These are phyloP conservation scores for Donacobius atricapilla DNA, from an alignment of 2,113 vertebrate species.

Conservation along the genomic window DNA sequence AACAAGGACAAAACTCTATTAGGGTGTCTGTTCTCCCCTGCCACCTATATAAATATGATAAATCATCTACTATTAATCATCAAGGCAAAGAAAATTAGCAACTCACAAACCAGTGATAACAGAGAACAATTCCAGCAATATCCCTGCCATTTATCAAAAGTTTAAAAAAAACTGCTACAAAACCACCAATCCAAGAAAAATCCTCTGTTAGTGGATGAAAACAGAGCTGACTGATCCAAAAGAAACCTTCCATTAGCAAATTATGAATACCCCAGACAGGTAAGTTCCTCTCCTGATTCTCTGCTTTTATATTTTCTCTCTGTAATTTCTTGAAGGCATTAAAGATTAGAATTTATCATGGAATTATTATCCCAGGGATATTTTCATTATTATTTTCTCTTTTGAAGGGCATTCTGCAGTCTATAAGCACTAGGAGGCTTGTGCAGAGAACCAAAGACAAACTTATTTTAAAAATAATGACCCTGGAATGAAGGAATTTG, in stretches of 20 bases:
- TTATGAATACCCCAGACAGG: not conserved
- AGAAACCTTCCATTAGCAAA: not conserved
- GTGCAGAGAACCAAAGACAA: not conserved
- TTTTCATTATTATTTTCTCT: not conserved
- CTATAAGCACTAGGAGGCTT: not conserved
- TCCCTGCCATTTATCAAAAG: conserved; percentile 7
- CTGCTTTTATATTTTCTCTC: not conserved
- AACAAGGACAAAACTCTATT: conserved; percentile 8
- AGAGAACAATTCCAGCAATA: conserved; percentile 10
- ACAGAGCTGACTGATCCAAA: not conserved
- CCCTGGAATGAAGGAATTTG: not conserved
- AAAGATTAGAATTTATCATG: not conserved
- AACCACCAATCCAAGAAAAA: not conserved
- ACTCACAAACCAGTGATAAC: not conserved
- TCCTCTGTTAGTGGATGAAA: not conserved
- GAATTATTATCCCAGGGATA: not conserved
- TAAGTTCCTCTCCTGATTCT: not conserved
- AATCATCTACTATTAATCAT: conserved; percentile 41
- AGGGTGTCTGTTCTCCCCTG: not conserved
- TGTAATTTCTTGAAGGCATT: not conserved
- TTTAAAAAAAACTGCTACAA: not conserved
- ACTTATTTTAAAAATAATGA: not conserved
- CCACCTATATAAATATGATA: conserved; percentile 26
- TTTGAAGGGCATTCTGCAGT: not conserved
- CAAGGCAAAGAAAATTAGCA: not conserved